Percentiles rank a stretch among this genome's conserved stretches.
phyloP scores from a whole-genome alignment of 1,140 invertebrate genomes.

The Luehdorfia chinensis region DNA sequence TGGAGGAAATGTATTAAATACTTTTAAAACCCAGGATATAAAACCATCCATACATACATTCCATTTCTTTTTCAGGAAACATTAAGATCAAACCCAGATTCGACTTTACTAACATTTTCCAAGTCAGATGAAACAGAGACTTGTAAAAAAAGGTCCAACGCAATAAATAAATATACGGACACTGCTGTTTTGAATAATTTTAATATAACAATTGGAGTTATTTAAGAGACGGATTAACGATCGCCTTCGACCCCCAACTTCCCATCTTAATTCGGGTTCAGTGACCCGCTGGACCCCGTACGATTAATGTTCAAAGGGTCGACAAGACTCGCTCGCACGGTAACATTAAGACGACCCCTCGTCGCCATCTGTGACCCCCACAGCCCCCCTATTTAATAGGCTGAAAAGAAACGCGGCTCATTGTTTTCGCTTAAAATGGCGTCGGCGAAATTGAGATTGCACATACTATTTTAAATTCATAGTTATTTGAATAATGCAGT shows the following conservation, averaged over 20 bases:
- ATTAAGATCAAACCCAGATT: too few species aligned
- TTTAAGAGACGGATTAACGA: slow-evolving; percentile 34
- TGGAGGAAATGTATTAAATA: too few species aligned
- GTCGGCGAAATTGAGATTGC: slow-evolving; percentile 1
- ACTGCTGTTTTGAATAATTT: too few species aligned
- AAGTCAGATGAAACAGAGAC: too few species aligned
- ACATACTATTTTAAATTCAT: too few species aligned
- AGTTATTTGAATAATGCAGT: too few species aligned
- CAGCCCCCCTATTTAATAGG: slow-evolving; percentile 23
- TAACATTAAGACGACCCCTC: slow-evolving; percentile 68
- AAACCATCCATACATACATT: too few species aligned
- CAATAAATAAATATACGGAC: too few species aligned
- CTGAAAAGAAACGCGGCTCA: slow-evolving; percentile 12
- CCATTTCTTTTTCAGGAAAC: too few species aligned
- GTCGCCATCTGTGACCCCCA: slow-evolving; percentile 43
- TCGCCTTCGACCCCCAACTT: slow-evolving; percentile 45
- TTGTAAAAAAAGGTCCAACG: too few species aligned
- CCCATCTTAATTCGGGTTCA: slow-evolving; percentile 66
- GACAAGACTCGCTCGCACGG: slow-evolving; percentile 63
- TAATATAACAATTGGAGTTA: background rate
- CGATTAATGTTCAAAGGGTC: slow-evolving; percentile 64
- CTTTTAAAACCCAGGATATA: too few species aligned
- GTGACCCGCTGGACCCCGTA: slow-evolving; percentile 54
- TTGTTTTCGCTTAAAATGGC: slow-evolving; percentile 7
- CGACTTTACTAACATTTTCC: too few species aligned